Evolutionary conservation across 2,797 vertebrate genomes (phyloP).

Genomic region (Acropternis orthonyx): DNA sequence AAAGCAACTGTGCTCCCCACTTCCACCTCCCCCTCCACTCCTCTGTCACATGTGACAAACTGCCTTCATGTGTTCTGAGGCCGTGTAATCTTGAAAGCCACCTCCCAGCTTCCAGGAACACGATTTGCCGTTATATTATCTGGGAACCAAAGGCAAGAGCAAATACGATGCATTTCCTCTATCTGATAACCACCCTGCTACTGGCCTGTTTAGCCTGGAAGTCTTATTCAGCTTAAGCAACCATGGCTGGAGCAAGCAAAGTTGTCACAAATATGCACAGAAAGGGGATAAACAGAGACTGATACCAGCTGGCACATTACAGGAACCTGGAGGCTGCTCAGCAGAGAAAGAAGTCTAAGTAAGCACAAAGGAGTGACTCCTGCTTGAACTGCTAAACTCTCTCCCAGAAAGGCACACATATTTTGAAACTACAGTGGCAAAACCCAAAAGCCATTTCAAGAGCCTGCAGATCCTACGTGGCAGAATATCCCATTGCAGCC

Average conservation of each 20-base stretch:
- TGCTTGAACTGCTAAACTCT: background rate
- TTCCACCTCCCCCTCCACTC: background rate
- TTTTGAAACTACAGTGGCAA: background rate
- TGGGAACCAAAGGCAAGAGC: background rate
- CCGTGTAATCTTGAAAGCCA: background rate
- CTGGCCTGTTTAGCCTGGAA: background rate
- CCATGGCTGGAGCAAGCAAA: background rate
- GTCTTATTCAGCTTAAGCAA: background rate
- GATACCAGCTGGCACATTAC: background rate
- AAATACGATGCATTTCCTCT: background rate
- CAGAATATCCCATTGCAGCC: background rate
- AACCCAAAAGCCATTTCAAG: background rate
- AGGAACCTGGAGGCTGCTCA: background rate
- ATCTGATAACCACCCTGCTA: background rate
- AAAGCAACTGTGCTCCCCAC: background rate
- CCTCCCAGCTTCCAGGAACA: constrained; percentile 17
- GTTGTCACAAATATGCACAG: background rate
- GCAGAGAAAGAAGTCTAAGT: background rate
- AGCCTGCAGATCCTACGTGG: background rate
- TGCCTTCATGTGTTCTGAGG: fast-evolving
- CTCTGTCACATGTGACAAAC: background rate
- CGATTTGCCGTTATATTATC: background rate
- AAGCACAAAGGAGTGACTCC: background rate
- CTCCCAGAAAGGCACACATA: background rate
- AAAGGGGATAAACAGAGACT: background rate